Conservation (phyloP, 2,113 vertebrate species). For the Hydropotes inermis region DNA sequence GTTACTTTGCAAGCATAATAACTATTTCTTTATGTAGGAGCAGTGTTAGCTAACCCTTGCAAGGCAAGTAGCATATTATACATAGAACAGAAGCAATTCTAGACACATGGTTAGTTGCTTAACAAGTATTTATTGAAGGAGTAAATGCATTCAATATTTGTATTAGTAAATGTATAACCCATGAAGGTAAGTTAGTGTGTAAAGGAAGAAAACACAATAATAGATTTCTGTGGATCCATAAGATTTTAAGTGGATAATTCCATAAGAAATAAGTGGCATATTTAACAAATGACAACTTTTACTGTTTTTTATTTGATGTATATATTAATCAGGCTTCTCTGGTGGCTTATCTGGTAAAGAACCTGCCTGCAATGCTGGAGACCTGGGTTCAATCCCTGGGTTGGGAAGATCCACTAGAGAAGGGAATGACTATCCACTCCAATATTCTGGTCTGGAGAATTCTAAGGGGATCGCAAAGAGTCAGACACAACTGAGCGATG, state of each 20-base stretch:
- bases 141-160: not conserved
- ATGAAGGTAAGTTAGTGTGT: not conserved
- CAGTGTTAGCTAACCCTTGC: not conserved
- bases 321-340: not conserved
- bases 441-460: not conserved
- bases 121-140: not conserved
- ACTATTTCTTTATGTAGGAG: not conserved
- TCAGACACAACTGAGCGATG: not conserved
- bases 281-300: not conserved
- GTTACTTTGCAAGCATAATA: not conserved
- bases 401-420: not conserved
- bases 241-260: not conserved
- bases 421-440: not conserved
- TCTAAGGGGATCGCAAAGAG: not conserved
- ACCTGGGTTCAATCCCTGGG: not conserved
- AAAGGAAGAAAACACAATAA: not conserved
- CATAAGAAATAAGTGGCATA: not conserved
- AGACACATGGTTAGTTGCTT: not conserved
- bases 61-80: not conserved
- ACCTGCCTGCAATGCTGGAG: not conserved
- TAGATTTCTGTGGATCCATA: not conserved
- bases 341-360: not conserved
- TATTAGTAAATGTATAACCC: not conserved
- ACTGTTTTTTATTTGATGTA: not conserved
- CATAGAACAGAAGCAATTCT: not conserved